Evolutionary conservation across 2,888 invertebrate species (phyloP), one percentile per base, ranked within the genome.

Genomic region (Perithous albicinctus): DNA sequence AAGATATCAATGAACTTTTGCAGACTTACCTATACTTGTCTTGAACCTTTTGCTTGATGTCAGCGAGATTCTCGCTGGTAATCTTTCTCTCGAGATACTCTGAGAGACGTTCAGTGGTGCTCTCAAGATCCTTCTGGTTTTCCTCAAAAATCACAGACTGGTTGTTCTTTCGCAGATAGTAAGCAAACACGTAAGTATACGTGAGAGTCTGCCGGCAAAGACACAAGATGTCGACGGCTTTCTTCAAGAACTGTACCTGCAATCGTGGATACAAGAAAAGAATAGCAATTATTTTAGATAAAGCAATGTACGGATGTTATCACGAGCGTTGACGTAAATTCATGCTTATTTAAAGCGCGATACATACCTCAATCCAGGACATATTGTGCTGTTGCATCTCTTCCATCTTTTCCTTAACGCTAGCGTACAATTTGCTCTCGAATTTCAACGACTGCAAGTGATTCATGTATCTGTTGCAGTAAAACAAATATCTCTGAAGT

Each of bases 131-230:
- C 91, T 97, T 97, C 95, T 99, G 99, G 95, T 99, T 99, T 93
- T 98, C 98, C 95, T 99, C 99, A 93, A 99, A 99, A 93, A 99
- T 99, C 93, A 97, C 97, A 90, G 98, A 98, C 94, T 99, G 99
- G 94, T 99, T 99, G 94, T 98, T 99, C 94, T 98, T 98, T 93
- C 96, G 96, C 92, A 99, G 95, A 94, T 99, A 99, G 94, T 98
- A 99, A 89, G 99, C 99, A 95, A 99, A 99, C 87, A 99, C 99
- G 93, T 99, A 99, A 66, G 99, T 99, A 94, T 98, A 99, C 99
- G 99, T 99, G 76, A 99, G 95, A 18, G 99, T 99, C 93, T 99
- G 98, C 86, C 99, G 95, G 94, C 99, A 99, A 93, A 97, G 97
- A 94, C 98, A 99, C 82, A 99, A 94, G 93, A 98, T 98, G 94